Evolutionary conservation across 1,140 invertebrate species (phyloP).

Genomic region (Temnothorax curvispinosus): DNA sequence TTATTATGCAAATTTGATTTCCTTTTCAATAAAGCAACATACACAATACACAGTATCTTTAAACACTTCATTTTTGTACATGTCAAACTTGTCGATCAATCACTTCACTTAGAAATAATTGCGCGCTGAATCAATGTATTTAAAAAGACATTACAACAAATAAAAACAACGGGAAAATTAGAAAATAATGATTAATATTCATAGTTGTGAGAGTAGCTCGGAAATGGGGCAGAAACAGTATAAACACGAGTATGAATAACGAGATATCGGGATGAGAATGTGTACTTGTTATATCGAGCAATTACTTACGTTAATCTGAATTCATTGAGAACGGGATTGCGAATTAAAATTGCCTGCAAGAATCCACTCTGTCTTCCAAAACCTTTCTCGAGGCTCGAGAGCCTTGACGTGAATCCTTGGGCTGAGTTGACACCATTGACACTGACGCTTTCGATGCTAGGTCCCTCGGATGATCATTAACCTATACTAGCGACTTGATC

Average conservation of each 20-base stretch:
- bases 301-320: conserved; percentile 27
- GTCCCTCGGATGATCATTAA: not conserved
- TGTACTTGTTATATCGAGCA: not conserved
- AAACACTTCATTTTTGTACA: not conserved
- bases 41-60: not conserved
- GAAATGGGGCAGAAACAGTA: conserved; percentile 18
- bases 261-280: not conserved
- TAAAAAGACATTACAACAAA: not conserved
- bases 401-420: not conserved
- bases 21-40: not conserved
- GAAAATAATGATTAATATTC: conserved; percentile 44
- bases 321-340: conserved; percentile 10
- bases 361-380: not conserved
- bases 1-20: not conserved
- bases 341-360: not conserved
- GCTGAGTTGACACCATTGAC: no score
- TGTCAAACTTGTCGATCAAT: not conserved
- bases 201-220: conserved; percentile 15
- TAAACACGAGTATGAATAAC: not conserved
- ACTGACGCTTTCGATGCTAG: not conserved
- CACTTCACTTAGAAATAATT: not conserved
- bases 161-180: conserved; percentile 3
- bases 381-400: not conserved
- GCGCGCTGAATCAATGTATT: not conserved
- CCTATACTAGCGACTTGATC: not conserved